These are phyloP conservation scores for Ondatra zibethicus DNA, from an alignment of 2,113 vertebrate genomes.

Conservation along the genomic window DNA sequence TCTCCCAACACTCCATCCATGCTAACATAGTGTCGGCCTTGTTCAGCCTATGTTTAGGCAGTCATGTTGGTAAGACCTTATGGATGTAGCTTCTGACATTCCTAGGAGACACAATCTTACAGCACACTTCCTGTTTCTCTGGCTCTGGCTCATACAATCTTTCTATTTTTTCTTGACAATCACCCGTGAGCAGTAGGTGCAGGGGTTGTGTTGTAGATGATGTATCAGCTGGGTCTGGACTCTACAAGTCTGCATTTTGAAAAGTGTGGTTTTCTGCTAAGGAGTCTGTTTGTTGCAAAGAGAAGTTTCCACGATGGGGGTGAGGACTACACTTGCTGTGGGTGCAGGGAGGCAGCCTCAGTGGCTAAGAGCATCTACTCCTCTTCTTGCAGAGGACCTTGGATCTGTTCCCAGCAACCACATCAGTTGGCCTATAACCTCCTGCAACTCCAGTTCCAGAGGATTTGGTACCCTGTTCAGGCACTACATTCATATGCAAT, in stretches of 20 bases:
- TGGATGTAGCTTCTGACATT: neutral
- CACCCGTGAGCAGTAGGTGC: rapidly evolving
- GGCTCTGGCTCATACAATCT: neutral
- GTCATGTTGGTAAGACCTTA: neutral
- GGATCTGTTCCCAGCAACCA: neutral
- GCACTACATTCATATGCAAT: neutral
- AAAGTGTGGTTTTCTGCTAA: neutral
- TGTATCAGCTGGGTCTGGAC: neutral
- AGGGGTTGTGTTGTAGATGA: neutral
- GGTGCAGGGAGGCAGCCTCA: neutral
- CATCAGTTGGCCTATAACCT: neutral
- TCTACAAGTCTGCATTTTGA: neutral
- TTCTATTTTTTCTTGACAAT: neutral
- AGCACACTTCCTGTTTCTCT: neutral
- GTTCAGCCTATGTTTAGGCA: neutral
- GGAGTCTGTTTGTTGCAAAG: neutral
- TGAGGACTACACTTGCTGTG: neutral
- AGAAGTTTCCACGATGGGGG: neutral
- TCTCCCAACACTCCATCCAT: no score
- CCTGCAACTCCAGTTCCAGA: neutral
- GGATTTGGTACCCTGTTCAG: neutral
- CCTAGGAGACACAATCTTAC: neutral
- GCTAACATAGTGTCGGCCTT: neutral
- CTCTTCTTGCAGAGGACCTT: neutral
- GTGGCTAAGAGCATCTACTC: neutral